Evolutionary conservation across 2,113 vertebrate species (phyloP).

Genomic region (Cephalopterus ornatus): DNA sequence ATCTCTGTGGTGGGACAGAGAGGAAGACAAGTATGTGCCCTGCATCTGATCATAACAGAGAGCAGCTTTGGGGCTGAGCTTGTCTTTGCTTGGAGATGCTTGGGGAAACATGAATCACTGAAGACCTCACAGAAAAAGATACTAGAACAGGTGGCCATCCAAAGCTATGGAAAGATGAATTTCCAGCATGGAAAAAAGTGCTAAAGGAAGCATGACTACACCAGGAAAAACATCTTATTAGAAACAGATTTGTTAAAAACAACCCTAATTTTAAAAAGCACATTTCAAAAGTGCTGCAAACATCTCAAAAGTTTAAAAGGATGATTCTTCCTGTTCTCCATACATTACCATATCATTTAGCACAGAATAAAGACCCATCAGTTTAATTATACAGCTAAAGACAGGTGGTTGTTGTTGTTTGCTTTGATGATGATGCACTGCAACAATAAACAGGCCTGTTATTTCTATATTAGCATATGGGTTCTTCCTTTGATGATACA

Average conservation of each 20-base stretch:
- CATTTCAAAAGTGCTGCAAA: neutral
- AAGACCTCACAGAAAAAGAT: neutral
- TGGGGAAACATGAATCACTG: neutral
- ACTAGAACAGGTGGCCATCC: neutral
- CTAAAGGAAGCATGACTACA: neutral
- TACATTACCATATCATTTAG: conserved; percentile 57
- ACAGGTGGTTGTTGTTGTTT: conserved; percentile 71
- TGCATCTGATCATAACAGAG: neutral
- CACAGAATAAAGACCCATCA: conserved; percentile 47
- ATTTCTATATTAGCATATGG: conserved; percentile 60
- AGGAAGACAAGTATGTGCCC: neutral
- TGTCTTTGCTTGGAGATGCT: neutral
- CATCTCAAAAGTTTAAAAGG: neutral
- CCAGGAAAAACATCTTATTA: neutral
- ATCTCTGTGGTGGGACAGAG: neutral
- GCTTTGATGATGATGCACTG: conserved; percentile 60
- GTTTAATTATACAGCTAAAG: conserved; percentile 50
- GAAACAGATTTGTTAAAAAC: neutral
- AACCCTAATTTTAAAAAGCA: neutral
- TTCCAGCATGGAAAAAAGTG: neutral
- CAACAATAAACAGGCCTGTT: conserved; percentile 64
- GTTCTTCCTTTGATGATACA: conserved; percentile 55
- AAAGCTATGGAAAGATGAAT: neutral
- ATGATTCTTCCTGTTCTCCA: neutral
- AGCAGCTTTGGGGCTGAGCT: neutral